These are phyloP conservation scores for Psylliodes chrysocephalus DNA, from an alignment of 2,888 invertebrate genomes.

Conservation along the genomic window DNA sequence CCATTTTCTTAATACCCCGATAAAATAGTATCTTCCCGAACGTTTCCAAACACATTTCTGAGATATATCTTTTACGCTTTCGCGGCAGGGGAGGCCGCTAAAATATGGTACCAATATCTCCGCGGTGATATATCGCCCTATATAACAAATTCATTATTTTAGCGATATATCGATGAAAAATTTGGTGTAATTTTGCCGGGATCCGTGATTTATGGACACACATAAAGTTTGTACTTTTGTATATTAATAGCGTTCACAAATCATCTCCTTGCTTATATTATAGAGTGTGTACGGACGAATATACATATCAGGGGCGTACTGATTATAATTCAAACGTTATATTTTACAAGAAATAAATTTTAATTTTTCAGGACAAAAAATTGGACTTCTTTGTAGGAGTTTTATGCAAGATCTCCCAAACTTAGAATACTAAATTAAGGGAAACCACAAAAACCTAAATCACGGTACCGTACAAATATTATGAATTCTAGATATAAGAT, in stretches of 20 bases:
- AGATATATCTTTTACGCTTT: slow-evolving; percentile 28
- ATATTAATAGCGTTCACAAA: slow-evolving; percentile 44
- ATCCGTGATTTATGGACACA: slow-evolving; percentile 38
- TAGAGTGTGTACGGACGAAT: not conserved
- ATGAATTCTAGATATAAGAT: too few relatives aligned
- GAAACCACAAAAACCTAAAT: too few relatives aligned
- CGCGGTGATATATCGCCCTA: slow-evolving; percentile 26
- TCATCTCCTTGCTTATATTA: slow-evolving; percentile 38
- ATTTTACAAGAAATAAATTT: too few relatives aligned
- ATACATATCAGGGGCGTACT: not conserved
- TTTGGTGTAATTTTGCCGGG: slow-evolving; percentile 34
- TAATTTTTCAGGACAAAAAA: too few relatives aligned
- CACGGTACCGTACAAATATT: too few relatives aligned
- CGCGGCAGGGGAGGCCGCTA: slow-evolving; percentile 6
- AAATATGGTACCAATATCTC: slow-evolving; percentile 32
- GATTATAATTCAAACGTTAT: too few relatives aligned
- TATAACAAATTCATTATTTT: slow-evolving; percentile 38
- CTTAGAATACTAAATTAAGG: too few relatives aligned
- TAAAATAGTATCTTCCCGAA: slow-evolving; percentile 29
- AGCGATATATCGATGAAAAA: slow-evolving; percentile 33
- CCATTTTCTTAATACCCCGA: slow-evolving; percentile 32
- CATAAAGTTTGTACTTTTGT: slow-evolving; percentile 44
- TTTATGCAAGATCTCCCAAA: too few relatives aligned
- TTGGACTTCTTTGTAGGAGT: too few relatives aligned
- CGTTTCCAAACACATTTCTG: slow-evolving; percentile 27